Evolutionary conservation across 2,888 invertebrate genomes (phyloP), one percentile per base, ranked within the genome.

Genomic region (Leptinotarsa rubiginosa): DNA sequence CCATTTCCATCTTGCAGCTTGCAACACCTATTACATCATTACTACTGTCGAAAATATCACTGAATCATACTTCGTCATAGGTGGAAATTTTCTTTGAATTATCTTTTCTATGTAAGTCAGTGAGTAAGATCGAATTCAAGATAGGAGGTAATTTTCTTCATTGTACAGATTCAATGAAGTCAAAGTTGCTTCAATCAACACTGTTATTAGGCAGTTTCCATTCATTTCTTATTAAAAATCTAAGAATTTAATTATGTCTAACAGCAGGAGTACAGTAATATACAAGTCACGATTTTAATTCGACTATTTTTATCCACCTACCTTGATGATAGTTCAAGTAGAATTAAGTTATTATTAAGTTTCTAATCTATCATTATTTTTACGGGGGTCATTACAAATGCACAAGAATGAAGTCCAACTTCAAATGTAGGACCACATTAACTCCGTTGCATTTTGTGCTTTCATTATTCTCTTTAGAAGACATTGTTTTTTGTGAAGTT

Each of bases 241-340:
- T 18, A 31, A 73, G 47, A 72, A 75, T 64, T 70, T 75, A 70
- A 73, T 75, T 73, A 76, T 54, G 31, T 65, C 66, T 68, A 78
- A 67, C 76, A 76, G 75, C 76, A 67, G 76, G 76, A 54, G 69
- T 47, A 72, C 49, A 70, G 54, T 69, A 72, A 75, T 75, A 74
- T 78, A 75, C 75, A 47, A 75, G 78, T 76, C 76, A 76, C 76
- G 72, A 72, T 50, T 69, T 74, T 72, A 76, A 69, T 69, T 56
- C 62, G 20, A 56, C 69, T 52, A 56, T 69, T 54, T 69, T 69
- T 69, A 56, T 68, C 41, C 31, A 16, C 22, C 41, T 56, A 16
- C 47, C 41, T 31, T 7, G 47, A 69, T 59, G 69, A 69, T 69
- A 47, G 56, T 47, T 25, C 13, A 41, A n/a, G 69, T 56, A 56